phyloP scores from a whole-genome alignment of 2,888 invertebrate genomes.

The Theretra japonica region DNA sequence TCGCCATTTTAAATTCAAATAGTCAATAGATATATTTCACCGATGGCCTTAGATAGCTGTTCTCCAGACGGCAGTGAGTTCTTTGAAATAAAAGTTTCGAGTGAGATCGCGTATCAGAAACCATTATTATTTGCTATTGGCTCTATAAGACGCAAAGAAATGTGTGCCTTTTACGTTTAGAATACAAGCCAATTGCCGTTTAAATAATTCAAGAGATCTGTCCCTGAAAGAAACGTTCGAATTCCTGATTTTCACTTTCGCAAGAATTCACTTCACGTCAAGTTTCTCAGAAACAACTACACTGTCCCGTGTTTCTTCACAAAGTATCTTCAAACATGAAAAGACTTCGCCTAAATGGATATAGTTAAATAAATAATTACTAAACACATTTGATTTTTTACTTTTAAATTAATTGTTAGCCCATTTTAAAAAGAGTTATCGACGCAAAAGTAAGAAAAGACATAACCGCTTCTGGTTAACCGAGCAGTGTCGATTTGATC shows the following conservation, averaged over 20 bases:
- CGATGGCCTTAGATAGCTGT: constrained; percentile 50
- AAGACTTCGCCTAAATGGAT: constrained; percentile 17
- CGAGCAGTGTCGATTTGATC: too few relatives aligned
- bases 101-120: constrained; percentile 58
- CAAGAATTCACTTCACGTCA: constrained; percentile 63
- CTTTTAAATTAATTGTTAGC: too few relatives aligned
- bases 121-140: constrained; percentile 43
- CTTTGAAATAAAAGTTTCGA: constrained; percentile 68
- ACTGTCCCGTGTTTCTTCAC: constrained; percentile 60
- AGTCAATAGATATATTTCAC: constrained; percentile 50
- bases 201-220: constrained; percentile 46
- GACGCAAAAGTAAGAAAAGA: too few relatives aligned
- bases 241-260: constrained; percentile 63
- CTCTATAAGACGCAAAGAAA: constrained; percentile 38
- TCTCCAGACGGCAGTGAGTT: constrained; percentile 45
- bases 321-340: constrained; percentile 39
- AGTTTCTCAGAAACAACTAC: constrained; percentile 65
- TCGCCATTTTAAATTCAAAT: constrained; percentile 39
- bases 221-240: constrained; percentile 59
- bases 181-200: constrained; percentile 40
- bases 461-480: too few relatives aligned
- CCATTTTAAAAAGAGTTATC: too few relatives aligned
- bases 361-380: background rate
- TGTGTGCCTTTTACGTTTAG: constrained; percentile 48
- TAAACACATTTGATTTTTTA: background rate